Percentiles rank a stretch among this genome's conserved stretches.
Conservation (phyloP, 2,797 vertebrate genomes). For the Hafferia zeledoni region DNA sequence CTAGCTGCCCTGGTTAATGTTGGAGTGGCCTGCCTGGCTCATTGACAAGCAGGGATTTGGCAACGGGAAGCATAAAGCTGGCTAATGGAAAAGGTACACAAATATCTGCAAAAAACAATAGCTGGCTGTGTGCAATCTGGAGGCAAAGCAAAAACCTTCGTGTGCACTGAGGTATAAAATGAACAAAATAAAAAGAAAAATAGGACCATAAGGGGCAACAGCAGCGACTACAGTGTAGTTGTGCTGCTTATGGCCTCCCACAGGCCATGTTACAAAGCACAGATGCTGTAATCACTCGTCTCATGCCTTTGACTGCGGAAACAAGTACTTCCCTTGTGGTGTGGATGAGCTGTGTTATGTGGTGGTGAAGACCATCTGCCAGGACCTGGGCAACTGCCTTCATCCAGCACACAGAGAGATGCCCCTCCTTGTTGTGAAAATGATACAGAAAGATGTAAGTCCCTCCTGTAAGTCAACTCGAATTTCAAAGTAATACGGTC, state of each 20-base stretch:
- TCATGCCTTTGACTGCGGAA: not conserved
- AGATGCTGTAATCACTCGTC: not conserved
- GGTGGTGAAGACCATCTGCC: not conserved
- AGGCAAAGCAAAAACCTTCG: not conserved
- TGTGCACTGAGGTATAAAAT: constrained; percentile 1
- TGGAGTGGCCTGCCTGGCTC: not conserved
- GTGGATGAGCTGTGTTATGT: not conserved
- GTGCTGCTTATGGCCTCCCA: not conserved
- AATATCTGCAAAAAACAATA: not conserved
- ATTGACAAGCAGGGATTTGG: not conserved
- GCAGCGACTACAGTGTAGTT: not conserved
- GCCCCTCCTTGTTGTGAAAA: not conserved
- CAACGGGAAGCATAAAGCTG: not conserved
- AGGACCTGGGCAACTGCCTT: not conserved
- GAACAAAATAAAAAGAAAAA: not conserved
- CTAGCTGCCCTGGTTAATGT: not conserved
- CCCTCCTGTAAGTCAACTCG: fast-evolving
- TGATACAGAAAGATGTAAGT: not conserved
- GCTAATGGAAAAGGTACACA: not conserved
- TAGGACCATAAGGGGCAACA: not conserved
- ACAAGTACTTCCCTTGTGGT: not conserved
- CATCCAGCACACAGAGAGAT: not conserved
- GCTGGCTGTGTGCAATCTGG: not conserved
- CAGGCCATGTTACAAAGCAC: not conserved
- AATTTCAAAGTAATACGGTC: not conserved